A percentile compares a stretch with the other conserved stretches of the same genome.
These are phyloP conservation scores for Aegotheles bennettii DNA, from an alignment of 2,113 vertebrate genomes.

Conservation along the genomic window DNA sequence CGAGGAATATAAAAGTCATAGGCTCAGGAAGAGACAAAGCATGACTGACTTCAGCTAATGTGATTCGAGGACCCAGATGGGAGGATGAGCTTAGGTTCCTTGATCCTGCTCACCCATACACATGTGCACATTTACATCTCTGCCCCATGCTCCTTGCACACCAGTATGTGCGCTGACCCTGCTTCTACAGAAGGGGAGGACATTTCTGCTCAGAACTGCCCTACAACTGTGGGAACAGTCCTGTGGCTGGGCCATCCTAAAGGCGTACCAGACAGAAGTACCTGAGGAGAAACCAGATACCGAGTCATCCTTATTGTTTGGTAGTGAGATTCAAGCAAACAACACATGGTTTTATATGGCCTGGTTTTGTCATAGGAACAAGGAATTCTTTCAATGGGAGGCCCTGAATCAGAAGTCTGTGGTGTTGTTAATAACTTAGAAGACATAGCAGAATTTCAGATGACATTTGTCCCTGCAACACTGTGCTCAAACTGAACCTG, in stretches of 20 bases:
- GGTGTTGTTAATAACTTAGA: neutral
- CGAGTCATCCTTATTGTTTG: neutral
- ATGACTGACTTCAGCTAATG: rapidly evolving
- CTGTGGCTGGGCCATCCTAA: neutral
- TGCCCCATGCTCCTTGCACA: neutral
- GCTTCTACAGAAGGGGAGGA: neutral
- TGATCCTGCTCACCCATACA: neutral
- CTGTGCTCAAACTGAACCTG: neutral
- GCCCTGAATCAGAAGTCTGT: neutral
- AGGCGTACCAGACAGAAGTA: neutral
- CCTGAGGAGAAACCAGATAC: neutral
- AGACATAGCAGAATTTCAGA: neutral
- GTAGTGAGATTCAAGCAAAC: neutral
- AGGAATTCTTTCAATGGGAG: neutral
- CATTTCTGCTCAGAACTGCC: neutral
- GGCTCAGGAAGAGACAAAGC: neutral
- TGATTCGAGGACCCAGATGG: neutral
- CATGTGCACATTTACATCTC: neutral
- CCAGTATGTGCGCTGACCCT: neutral
- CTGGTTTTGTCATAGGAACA: neutral
- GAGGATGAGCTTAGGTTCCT: neutral
- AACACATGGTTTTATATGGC: neutral
- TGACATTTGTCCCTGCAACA: neutral
- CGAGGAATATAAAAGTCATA: neutral
- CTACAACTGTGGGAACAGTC: neutral